Base-by-base conservation (phyloP, 2,113 vertebrate genomes). In the Lophius piscatorius region DNA sequence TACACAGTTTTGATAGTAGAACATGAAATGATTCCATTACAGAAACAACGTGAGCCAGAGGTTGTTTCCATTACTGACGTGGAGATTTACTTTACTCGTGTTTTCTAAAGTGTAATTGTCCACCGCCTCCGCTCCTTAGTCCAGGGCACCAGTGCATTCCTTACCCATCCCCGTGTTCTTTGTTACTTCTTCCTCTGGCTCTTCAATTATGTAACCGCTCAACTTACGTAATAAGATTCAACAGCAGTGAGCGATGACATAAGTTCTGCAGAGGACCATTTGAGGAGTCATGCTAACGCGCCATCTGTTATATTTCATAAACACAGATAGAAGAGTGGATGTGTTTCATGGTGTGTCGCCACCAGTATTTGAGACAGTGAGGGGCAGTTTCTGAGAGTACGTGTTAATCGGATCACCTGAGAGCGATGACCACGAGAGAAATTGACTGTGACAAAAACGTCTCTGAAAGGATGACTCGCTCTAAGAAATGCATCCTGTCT, bases 161-260 rank as follows among this genome's bases (percentile, higher is more conserved):
- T 76, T 69, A 33, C 68, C 70, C 72, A 33, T 62, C 78, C 54
- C 64, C 48, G 3, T 29, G 10, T 54, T 67, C 63, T 79, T 64
- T 74, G 55, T 65, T 71, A 47, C 42, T 66, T 76, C 74, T 75
- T 78, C 50, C 52, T 81, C 47, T 46, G 41, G 80, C 63, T 26
- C 20, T 63, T 61, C 68, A 64, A 57, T 85, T 86, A 87, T 50
- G 42, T 84, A 87, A 85, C 74, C 48, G 16, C 58, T 62, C 22
- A 40, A 63, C 74, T 84, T 86, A 82, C 78, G 67, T 81, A 82
- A 87, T 78, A 41, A 23, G 45, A 66, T 61, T 33, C 21, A 76
- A 61, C 63, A 4, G 31, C 58, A 63, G 50, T 36, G 17, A 64
- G 64, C 21, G 57, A 67, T 78, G 67, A 44, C 68, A 76, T 60